Evolutionary conservation across 2,797 vertebrate genomes (phyloP).

Genomic region (Chrosomus eos): DNA sequence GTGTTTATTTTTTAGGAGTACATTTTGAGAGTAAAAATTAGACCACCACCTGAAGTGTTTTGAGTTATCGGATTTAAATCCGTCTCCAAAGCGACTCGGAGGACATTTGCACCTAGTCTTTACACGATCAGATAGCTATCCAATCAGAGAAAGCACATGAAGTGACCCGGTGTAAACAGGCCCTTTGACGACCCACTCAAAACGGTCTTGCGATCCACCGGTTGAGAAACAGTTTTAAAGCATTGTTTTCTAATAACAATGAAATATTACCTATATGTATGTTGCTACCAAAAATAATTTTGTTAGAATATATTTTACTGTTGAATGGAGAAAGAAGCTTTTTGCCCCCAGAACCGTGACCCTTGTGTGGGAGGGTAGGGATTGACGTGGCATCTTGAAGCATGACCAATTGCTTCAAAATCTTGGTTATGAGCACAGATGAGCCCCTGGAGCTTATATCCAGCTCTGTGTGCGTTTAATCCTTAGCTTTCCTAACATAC

Average conservation of each 20-base stretch:
- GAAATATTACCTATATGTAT: not conserved
- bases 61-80: no score
- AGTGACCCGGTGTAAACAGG: no score
- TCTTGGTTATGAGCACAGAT: conserved; percentile 41
- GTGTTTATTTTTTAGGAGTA: no score
- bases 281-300: not conserved
- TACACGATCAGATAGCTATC: no score
- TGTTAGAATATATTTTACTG: not conserved
- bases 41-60: no score
- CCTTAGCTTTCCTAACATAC: conserved; percentile 39
- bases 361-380: not conserved
- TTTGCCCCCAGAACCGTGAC: not conserved
- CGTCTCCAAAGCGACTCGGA: no score
- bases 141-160: no score
- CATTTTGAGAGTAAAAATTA: not conserved
- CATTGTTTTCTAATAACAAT: not conserved
- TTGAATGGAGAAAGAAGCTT: not conserved
- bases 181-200: not conserved
- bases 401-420: conserved; percentile 50
- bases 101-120: no score
- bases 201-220: not conserved
- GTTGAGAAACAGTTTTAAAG: not conserved
- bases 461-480: conserved; percentile 31
- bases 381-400: conserved; percentile 20
- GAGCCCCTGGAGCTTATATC: conserved; percentile 34